Conservation (phyloP, 2,888 invertebrate species). For the Lasioglossum pauxillum region DNA sequence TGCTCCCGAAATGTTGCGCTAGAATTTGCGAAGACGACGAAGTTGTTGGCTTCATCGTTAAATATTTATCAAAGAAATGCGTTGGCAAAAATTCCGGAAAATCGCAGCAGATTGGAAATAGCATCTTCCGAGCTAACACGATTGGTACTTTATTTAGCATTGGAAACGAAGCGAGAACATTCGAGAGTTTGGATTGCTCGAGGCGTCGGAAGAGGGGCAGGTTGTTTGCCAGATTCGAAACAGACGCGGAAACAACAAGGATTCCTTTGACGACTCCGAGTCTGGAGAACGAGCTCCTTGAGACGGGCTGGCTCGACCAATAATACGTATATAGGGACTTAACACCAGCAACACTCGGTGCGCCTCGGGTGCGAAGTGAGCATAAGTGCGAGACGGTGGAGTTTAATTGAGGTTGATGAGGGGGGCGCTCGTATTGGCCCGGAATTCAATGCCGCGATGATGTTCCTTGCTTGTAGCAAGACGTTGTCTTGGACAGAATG, state of each 20-base stretch:
- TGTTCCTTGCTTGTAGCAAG: constrained; percentile 78
- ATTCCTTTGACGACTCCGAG: constrained; percentile 48
- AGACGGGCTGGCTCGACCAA: constrained; percentile 70
- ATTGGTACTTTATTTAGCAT: not conserved
- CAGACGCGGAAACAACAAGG: constrained; percentile 40
- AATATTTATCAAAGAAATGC: not conserved
- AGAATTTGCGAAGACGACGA: not conserved
- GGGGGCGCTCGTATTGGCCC: constrained; percentile 84
- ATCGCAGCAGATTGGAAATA: not conserved
- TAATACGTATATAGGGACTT: constrained; percentile 76
- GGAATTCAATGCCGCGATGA: constrained; percentile 84
- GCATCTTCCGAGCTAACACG: not conserved
- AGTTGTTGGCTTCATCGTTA: not conserved
- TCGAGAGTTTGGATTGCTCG: constrained; percentile 15
- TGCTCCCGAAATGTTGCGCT: not conserved
- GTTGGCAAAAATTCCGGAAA: not conserved
- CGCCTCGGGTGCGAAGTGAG: constrained; percentile 83
- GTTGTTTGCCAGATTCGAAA: constrained; percentile 9
- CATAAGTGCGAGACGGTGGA: constrained; percentile 82
- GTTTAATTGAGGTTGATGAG: constrained; percentile 85
- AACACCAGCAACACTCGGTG: constrained; percentile 74
- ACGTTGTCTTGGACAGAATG: constrained; percentile 72
- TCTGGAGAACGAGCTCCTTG: constrained; percentile 62
- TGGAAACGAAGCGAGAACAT: not conserved
- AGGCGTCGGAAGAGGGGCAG: not conserved